Evolutionary conservation across 2,888 invertebrate genomes (phyloP), one percentile per base, ranked within the genome.

Genomic region (Strigamia transsilvanica): DNA sequence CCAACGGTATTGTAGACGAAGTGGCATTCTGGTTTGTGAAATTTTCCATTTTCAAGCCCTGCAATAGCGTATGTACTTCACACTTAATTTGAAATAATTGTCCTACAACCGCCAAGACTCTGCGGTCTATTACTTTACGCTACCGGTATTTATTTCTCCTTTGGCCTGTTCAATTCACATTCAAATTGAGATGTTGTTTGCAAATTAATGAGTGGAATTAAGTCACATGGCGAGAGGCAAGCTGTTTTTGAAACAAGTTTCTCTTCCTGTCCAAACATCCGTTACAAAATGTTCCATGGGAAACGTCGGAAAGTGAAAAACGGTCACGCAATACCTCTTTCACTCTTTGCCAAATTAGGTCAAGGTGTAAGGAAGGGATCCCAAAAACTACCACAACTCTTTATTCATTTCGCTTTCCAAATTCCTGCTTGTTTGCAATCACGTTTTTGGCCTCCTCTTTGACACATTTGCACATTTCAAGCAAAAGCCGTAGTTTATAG

Each of bases 291-390:
- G 15, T 32, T 32, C 27, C 73, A 73, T 73, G 73, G 73, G 27
- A 73, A 73, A 73, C 27, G 27, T 15, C 4, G 32, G 13, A 73
- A 27, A 27, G 73, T 27, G n/a, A 73, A 73, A 38, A 73, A 73
- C 15, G 73, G 73, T 73, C 73, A 73, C 73, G 73, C 73, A 73
- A 73, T 73, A 73, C 73, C 23, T n/a, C 21, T 66, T 73, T 73
- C 73, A 73, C 73, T 73, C 73, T 13, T 32, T 32, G 13, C 73
- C 32, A 15, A 73, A 73, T 32, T 73, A 27, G 73, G 73, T 73
- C 73, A 73, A 73, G 73, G 73, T 73, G 73, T 73, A 27, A 73
- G 73, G 73, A 73, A 73, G 73, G 32, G 73, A 73, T 73, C 73
- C 32, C 73, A 73, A 73, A 73, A 10, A 73, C 73, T 73, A 7